Base-by-base conservation (phyloP, 2,888 invertebrate genomes). In the Baronia brevicornis region DNA sequence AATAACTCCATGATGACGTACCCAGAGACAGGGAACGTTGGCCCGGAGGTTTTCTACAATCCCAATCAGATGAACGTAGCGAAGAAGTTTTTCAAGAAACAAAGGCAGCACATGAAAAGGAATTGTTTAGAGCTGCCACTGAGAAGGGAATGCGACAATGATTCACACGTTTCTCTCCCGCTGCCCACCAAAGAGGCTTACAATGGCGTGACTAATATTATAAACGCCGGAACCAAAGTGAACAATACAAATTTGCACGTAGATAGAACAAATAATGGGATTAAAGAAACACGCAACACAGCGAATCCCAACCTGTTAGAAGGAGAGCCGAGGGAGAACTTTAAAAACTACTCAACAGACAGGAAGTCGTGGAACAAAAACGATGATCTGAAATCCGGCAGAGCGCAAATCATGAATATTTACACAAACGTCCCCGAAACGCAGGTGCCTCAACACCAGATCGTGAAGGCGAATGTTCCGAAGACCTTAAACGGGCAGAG, bases 31-130 rank as follows among this genome's bases (percentile, higher is more conserved):
- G 69, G 69, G 0, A 73, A 75, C 0, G 44, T 75, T 0, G 90
- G 89, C 0, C 91, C 92, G 0, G 93, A 94, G 41, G 87, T 93
- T 57, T 97, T 96, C 69, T 96, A 96, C 62, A 96, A 97, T 69
- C 95, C 96, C 0, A 93, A 94, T 65, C 97, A 97, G 71, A 96
- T 95, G 68, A 95, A 94, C 18, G 95, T 95, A 0, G 97, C 97
- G 0, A 89, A 94, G 43, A 95, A 95, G 59, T 97, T 96, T 65
- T 97, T 97, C 71, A 93, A 93, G 51, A 94, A 93, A 49, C 95
- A 94, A 59, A 87, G 91, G 35, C 87, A 92, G 24, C 84, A 92
- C 44, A 87, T 89, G 65, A 91, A 91, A 54, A 88, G 90, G 35
- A 91, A 90, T 51, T 92, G 92, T 53, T 77, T 93, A 10, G 90